phyloP scores from a whole-genome alignment of 2,113 vertebrate species.

The Campylomormyrus numenius region DNA sequence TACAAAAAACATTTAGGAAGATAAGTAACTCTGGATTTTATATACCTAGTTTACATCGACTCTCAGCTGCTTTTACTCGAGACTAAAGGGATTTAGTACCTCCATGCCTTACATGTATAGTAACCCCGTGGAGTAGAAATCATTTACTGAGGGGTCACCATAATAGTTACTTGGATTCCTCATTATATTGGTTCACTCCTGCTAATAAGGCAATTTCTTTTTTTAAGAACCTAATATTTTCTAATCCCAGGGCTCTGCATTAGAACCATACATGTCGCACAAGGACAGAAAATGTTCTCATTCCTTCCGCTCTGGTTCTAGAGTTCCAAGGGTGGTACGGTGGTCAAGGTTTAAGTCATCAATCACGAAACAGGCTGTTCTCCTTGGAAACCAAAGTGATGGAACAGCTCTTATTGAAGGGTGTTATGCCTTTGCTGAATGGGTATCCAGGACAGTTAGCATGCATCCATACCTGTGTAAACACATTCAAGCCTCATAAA shows the following conservation, averaged over 20 bases:
- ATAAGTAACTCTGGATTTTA: neutral
- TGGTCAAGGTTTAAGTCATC: neutral
- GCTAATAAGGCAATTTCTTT: neutral
- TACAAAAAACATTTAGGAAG: neutral
- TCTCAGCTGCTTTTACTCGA: neutral
- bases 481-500: neutral
- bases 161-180: neutral
- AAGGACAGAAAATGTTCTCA: neutral
- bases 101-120: neutral
- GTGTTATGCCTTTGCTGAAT: neutral
- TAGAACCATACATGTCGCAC: neutral
- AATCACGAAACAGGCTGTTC: neutral
- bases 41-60: neutral
- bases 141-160: neutral
- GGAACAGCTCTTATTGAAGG: neutral
- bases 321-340: neutral
- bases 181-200: neutral
- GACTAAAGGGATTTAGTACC: neutral
- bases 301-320: neutral
- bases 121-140: neutral
- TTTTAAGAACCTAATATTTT: neutral
- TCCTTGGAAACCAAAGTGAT: neutral
- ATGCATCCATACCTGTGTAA: neutral
- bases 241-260: neutral
- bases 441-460: neutral